phyloP scores from a whole-genome alignment of 1,140 invertebrate species.

The Dendrolimus kikuchii region DNA sequence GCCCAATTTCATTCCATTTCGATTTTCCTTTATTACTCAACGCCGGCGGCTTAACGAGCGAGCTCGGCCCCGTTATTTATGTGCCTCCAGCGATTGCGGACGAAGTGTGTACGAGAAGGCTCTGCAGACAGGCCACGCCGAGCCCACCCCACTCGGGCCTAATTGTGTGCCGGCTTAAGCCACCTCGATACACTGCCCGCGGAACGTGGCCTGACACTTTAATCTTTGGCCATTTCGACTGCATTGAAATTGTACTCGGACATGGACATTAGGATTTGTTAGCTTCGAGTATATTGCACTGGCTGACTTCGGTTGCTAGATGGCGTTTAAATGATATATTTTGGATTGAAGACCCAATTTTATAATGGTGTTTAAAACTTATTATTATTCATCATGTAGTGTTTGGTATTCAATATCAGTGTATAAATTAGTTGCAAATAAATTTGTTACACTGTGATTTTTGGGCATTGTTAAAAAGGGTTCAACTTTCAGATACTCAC shows the following conservation, averaged over 20 bases:
- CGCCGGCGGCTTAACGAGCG: constrained; percentile 65
- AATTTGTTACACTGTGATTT: no score
- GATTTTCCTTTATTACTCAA: constrained; percentile 71
- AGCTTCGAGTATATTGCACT: no score
- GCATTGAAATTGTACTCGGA: constrained; percentile 9
- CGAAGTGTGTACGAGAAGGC: constrained; percentile 62
- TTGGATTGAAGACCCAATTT: no score
- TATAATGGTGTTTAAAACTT: no score
- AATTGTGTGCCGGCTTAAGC: constrained; percentile 61
- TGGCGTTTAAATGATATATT: no score
- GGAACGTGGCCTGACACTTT: constrained; percentile 29
- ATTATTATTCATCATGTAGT: no score
- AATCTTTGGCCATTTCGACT: constrained; percentile 27
- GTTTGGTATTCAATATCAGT: no score
- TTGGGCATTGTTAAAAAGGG: no score
- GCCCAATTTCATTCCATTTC: constrained; percentile 70
- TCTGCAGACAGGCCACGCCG: constrained; percentile 36
- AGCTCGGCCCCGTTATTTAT: constrained; percentile 65
- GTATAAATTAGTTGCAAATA: no score
- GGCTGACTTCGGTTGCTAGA: no score
- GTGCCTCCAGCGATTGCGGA: constrained; percentile 64
- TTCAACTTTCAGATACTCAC: constrained; percentile 71
- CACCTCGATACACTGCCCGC: constrained; percentile 41
- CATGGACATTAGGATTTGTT: no score
- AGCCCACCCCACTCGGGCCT: constrained; percentile 58